phyloP scores from a whole-genome alignment of 2,113 vertebrate genomes.

The Engystomops pustulosus region DNA sequence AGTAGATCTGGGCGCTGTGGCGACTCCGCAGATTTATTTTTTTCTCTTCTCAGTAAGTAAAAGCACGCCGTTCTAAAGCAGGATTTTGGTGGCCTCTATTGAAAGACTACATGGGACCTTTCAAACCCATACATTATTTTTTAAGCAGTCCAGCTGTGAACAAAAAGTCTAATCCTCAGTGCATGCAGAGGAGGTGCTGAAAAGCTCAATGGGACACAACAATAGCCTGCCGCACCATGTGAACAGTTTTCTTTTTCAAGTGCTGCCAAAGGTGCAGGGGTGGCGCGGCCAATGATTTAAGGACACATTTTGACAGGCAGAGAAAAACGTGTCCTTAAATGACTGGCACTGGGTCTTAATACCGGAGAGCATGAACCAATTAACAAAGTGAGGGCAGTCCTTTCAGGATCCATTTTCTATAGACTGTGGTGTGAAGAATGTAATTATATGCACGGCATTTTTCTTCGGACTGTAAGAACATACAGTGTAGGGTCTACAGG shows the following conservation, averaged over 20 bases:
- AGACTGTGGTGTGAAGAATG: slow-evolving; percentile 15
- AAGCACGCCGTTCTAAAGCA: slow-evolving; percentile 24
- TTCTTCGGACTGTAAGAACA: slow-evolving; percentile 39
- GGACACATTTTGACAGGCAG: slow-evolving; percentile 42
- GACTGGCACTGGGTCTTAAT: slow-evolving; percentile 30
- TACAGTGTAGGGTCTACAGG: slow-evolving; percentile 21
- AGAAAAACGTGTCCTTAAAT: slow-evolving; percentile 43
- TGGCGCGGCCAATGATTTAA: slow-evolving; percentile 40
- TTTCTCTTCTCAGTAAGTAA: slow-evolving; percentile 1
- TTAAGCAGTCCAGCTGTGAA: slow-evolving; percentile 48
- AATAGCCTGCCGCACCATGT: slow-evolving; percentile 47
- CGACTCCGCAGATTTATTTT: slow-evolving; percentile 21
- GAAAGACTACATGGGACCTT: slow-evolving; percentile 49
- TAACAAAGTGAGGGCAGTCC: slow-evolving; percentile 40
- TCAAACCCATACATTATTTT: slow-evolving; percentile 49
- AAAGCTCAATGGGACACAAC: slow-evolving; percentile 47
- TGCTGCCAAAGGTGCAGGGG: slow-evolving; percentile 51
- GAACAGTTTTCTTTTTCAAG: slow-evolving; percentile 51
- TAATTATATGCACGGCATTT: slow-evolving; percentile 35
- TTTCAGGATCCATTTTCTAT: slow-evolving; percentile 38
- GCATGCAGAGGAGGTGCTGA: slow-evolving; percentile 25
- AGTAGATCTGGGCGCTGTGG: slow-evolving; percentile 15
- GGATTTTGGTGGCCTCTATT: slow-evolving; percentile 45
- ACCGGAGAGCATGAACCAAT: slow-evolving; percentile 35
- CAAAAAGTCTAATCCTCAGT: slow-evolving; percentile 9